phyloP scores from a whole-genome alignment of 2,113 vertebrate species.

The Carettochelys insculpta region DNA sequence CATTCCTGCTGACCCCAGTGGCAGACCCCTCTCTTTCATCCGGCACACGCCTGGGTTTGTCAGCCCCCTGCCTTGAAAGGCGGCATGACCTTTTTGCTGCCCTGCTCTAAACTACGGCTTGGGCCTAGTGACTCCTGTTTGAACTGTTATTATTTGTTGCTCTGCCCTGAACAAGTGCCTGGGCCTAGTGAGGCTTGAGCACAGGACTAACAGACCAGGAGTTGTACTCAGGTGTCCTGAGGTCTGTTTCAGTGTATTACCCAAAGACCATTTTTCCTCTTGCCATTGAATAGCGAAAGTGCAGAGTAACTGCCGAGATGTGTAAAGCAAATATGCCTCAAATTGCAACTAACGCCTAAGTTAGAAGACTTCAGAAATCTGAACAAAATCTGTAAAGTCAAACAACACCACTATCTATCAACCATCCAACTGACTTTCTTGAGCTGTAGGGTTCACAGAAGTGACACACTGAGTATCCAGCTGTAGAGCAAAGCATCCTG shows the following conservation, averaged over 20 bases:
- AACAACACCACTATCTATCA: background rate
- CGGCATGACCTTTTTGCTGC: too few species aligned
- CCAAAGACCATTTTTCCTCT: background rate
- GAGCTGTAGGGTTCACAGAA: background rate
- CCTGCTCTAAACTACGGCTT: too few species aligned
- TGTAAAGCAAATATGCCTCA: background rate
- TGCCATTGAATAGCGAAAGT: background rate
- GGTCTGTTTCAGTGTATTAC: background rate
- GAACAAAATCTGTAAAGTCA: background rate
- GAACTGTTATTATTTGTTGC: too few species aligned
- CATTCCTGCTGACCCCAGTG: too few species aligned
- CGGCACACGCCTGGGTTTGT: too few species aligned
- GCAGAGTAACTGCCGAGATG: background rate
- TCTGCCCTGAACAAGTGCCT: too few species aligned
- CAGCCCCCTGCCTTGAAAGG: too few species aligned
- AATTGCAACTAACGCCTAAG: background rate
- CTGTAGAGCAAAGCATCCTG: background rate
- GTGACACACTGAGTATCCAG: background rate
- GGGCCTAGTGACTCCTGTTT: too few species aligned
- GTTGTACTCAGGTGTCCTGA: background rate
- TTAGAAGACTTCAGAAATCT: background rate
- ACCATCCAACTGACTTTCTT: background rate
- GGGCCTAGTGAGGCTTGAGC: too few species aligned
- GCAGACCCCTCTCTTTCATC: too few species aligned
- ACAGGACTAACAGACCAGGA: too few species aligned